Evolutionary conservation across 2,113 vertebrate genomes (phyloP).

Genomic region (Burhinus bistriatus): DNA sequence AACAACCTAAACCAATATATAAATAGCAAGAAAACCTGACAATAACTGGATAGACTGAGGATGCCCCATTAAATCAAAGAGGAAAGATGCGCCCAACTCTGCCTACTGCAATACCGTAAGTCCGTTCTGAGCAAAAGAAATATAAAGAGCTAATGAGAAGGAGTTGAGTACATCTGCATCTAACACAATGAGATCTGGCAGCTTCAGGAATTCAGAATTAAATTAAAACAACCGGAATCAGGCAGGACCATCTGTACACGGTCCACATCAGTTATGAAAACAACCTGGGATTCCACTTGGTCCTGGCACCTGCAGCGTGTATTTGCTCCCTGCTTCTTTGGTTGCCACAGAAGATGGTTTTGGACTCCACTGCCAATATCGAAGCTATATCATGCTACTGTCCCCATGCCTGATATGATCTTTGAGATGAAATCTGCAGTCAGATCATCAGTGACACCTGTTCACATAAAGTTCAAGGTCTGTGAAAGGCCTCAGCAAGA

Average conservation of each 20-base stretch:
- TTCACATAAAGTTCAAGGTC: not conserved
- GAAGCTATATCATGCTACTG: not conserved
- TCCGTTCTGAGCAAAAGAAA: not conserved
- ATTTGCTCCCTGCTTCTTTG: not conserved
- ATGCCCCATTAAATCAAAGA: not conserved
- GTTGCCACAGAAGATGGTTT: not conserved
- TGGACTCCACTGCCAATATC: too few relatives aligned
- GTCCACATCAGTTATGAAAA: not conserved
- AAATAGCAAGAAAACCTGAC: not conserved
- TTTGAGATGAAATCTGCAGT: not conserved
- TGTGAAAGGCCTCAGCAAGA: not conserved
- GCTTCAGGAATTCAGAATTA: not conserved
- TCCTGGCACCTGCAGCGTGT: accelerated
- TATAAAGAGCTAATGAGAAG: not conserved
- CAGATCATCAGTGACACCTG: not conserved
- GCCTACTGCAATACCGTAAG: not conserved
- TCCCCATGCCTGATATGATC: not conserved
- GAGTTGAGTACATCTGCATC: not conserved
- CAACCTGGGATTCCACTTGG: not conserved
- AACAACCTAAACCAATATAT: not conserved
- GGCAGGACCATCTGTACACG: not conserved
- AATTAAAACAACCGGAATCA: not conserved
- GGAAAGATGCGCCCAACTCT: not conserved
- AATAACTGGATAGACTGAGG: not conserved
- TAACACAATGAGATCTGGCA: not conserved